phyloP scores from a whole-genome alignment of 2,797 vertebrate species.

The Erethizon dorsatum region DNA sequence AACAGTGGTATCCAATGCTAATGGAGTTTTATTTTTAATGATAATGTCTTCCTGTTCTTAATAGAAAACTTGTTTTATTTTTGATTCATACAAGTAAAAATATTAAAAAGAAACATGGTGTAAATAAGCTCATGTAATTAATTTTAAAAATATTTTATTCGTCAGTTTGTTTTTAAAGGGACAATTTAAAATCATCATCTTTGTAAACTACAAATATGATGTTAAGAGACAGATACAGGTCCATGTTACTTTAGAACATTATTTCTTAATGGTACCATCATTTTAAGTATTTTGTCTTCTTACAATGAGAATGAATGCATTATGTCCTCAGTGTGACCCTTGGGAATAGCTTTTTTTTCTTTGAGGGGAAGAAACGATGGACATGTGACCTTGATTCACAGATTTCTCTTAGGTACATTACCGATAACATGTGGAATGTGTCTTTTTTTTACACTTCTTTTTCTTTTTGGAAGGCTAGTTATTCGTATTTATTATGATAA shows the following conservation, averaged over 20 bases:
- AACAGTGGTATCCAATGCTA: slow-evolving; percentile 42
- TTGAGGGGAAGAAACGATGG: slow-evolving; percentile 73
- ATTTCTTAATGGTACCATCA: slow-evolving; percentile 81
- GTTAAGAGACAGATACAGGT: slow-evolving; percentile 39
- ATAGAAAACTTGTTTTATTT: slow-evolving; percentile 56
- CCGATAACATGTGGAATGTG: neutral
- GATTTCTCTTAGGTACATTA: slow-evolving; percentile 56
- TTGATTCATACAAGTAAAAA: slow-evolving; percentile 72
- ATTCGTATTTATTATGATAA: slow-evolving; percentile 46
- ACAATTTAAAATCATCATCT: slow-evolving; percentile 80
- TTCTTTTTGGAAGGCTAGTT: slow-evolving; percentile 71
- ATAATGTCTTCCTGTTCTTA: slow-evolving; percentile 72
- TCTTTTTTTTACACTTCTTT: neutral
- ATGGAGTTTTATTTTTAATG: slow-evolving; percentile 63
- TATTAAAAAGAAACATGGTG: slow-evolving; percentile 65
- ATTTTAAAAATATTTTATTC: slow-evolving; percentile 81
- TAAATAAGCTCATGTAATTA: slow-evolving; percentile 82
- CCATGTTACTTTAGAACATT: slow-evolving; percentile 57
- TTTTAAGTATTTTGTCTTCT: slow-evolving; percentile 86
- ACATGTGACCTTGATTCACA: slow-evolving; percentile 76
- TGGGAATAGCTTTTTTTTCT: slow-evolving; percentile 84
- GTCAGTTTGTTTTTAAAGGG: slow-evolving; percentile 83
- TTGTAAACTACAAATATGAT: slow-evolving; percentile 60
- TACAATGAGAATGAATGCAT: slow-evolving; percentile 87
- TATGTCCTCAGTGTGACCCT: slow-evolving; percentile 86